Conservation (phyloP, 2,888 invertebrate genomes). For the Sinelater perroti region DNA sequence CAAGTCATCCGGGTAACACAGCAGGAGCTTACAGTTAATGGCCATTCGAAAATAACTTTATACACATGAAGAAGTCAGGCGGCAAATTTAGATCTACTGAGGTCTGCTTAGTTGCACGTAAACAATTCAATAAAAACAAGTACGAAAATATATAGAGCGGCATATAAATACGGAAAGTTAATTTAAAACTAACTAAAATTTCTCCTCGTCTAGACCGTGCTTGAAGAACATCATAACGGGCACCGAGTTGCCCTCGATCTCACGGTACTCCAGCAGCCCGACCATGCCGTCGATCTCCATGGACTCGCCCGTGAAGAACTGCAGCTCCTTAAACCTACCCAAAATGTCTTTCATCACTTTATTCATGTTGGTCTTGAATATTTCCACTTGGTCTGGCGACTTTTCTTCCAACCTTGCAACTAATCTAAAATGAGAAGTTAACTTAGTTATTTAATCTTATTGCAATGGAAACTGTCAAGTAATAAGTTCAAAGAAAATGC, state of each 20-base stretch:
- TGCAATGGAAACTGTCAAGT: no score
- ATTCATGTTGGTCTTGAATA: constrained; percentile 92
- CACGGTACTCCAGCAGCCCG: constrained; percentile 93
- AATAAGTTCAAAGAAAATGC: not conserved
- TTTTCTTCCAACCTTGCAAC: constrained; percentile 82
- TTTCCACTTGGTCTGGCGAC: constrained; percentile 83
- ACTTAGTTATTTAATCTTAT: not conserved
- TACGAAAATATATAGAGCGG: constrained; percentile 30
- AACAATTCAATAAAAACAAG: constrained; percentile 24
- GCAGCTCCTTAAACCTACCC: constrained; percentile 89
- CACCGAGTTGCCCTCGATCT: constrained; percentile 80
- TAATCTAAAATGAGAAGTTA: constrained; percentile 66
- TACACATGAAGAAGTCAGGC: no score
- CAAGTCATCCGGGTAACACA: constrained; percentile 21
- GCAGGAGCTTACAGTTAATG: no score
- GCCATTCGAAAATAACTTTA: no score
- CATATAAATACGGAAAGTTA: constrained; percentile 34
- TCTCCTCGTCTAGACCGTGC: constrained; percentile 94
- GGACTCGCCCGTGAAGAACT: constrained; percentile 92
- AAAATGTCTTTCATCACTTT: constrained; percentile 93
- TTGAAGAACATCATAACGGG: constrained; percentile 97
- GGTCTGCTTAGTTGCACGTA: constrained; percentile 17
- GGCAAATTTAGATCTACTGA: no score
- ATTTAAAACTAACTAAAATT: constrained; percentile 72
- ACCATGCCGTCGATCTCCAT: constrained; percentile 95